These are phyloP conservation scores for Oceanodroma leucorhoa DNA, from an alignment of 2,797 vertebrate genomes.

Conservation along the genomic window DNA sequence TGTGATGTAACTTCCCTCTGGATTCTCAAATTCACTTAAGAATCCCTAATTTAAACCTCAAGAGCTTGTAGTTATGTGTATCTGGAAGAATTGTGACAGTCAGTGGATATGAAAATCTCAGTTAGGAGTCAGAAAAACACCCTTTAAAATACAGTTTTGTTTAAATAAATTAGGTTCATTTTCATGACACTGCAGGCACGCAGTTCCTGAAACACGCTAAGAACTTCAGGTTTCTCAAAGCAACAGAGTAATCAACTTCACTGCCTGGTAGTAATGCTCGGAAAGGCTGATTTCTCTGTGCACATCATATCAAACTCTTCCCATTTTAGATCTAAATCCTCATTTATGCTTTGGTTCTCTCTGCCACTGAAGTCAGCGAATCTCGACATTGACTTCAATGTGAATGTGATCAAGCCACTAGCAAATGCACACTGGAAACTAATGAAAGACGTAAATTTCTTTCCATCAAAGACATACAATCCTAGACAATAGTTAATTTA, in stretches of 20 bases:
- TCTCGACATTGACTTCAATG: not conserved
- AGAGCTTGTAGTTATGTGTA: not conserved
- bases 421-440: not conserved
- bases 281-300: not conserved
- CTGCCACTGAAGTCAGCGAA: not conserved
- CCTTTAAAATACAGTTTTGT: not conserved
- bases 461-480: not conserved
- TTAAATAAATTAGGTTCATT: not conserved
- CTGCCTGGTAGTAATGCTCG: not conserved
- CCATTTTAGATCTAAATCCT: not conserved
- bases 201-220: not conserved
- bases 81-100: not conserved
- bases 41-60: not conserved
- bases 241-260: not conserved
- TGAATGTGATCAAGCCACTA: not conserved
- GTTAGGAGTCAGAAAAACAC: not conserved
- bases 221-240: not conserved
- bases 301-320: not conserved
- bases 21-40: slow-evolving; percentile 30
- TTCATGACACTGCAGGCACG: not conserved
- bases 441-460: not conserved
- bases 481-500: not conserved
- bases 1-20: not conserved
- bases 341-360: not conserved
- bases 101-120: not conserved